phyloP scores from a whole-genome alignment of 1,140 invertebrate genomes.

The Drosophila yakuba region DNA sequence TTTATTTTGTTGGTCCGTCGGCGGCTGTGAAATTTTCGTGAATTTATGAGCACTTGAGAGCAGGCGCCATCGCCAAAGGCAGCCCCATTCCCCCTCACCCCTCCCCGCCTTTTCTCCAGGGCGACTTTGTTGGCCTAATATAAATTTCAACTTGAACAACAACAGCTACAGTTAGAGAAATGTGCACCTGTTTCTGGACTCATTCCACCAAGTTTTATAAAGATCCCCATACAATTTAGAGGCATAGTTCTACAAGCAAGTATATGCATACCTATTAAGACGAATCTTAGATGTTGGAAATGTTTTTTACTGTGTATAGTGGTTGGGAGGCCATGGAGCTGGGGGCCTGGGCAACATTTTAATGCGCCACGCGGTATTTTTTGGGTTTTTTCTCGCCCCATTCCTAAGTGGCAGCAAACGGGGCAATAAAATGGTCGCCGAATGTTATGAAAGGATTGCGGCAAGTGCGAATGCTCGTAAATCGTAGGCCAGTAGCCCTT shows the following conservation, averaged over 20 bases:
- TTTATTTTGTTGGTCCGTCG: slow-evolving; percentile 68
- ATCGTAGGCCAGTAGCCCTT: slow-evolving; percentile 55
- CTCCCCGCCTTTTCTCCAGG: not conserved
- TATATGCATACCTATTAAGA: too few relatives aligned
- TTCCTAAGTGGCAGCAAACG: slow-evolving; percentile 63
- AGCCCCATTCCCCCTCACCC: slow-evolving; percentile 4
- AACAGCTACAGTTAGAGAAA: slow-evolving; percentile 37
- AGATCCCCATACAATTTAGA: too few relatives aligned
- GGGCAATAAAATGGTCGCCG: slow-evolving; percentile 75
- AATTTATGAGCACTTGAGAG: slow-evolving; percentile 82
- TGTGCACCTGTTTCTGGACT: not conserved
- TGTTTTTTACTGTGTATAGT: not conserved
- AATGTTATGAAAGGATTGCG: slow-evolving; percentile 79
- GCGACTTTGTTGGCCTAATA: slow-evolving; percentile 80
- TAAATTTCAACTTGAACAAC: slow-evolving; percentile 77
- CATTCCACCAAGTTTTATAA: too few relatives aligned
- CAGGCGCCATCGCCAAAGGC: slow-evolving; percentile 70
- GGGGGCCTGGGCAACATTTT: slow-evolving; percentile 62
- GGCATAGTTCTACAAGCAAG: too few relatives aligned
- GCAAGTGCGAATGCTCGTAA: slow-evolving; percentile 65
- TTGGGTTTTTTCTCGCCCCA: slow-evolving; percentile 29
- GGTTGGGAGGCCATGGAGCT: not conserved
- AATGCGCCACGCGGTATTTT: slow-evolving; percentile 65
- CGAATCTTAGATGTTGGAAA: not conserved
- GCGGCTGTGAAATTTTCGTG: slow-evolving; percentile 80